phyloP scores from a whole-genome alignment of 2,113 vertebrate genomes.

The Cyanoramphus novaezelandiae region DNA sequence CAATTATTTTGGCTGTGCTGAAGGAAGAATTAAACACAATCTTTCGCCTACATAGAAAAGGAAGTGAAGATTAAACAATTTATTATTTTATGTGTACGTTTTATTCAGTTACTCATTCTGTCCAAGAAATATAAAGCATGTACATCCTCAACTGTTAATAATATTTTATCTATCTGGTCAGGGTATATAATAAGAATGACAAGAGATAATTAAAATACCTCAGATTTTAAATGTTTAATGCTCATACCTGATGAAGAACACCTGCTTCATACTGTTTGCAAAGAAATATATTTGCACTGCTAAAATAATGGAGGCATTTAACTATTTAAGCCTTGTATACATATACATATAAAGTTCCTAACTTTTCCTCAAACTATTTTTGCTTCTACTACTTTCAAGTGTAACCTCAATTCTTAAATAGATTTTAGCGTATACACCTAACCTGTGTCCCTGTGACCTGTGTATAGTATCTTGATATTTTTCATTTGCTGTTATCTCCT shows the following conservation, averaged over 20 bases:
- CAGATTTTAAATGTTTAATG: neutral
- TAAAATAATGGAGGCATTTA: neutral
- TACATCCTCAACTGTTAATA: neutral
- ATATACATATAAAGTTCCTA: neutral
- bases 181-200: neutral
- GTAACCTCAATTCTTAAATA: neutral
- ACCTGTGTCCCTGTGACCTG: neutral
- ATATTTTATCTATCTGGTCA: neutral
- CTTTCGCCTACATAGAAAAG: neutral
- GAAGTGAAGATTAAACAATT: neutral
- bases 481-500: neutral
- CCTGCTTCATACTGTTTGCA: neutral
- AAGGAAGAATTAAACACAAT: constrained; percentile 26
- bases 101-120: neutral
- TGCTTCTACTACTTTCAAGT: neutral
- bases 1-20: constrained; percentile 17
- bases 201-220: neutral
- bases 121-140: neutral
- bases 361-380: neutral
- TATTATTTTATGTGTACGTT: neutral
- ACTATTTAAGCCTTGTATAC: neutral
- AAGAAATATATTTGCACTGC: neutral
- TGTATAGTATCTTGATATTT: neutral
- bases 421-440: neutral
- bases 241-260: neutral